phyloP scores from a whole-genome alignment of 2,797 vertebrate species.

The Hylomyscus alleni region DNA sequence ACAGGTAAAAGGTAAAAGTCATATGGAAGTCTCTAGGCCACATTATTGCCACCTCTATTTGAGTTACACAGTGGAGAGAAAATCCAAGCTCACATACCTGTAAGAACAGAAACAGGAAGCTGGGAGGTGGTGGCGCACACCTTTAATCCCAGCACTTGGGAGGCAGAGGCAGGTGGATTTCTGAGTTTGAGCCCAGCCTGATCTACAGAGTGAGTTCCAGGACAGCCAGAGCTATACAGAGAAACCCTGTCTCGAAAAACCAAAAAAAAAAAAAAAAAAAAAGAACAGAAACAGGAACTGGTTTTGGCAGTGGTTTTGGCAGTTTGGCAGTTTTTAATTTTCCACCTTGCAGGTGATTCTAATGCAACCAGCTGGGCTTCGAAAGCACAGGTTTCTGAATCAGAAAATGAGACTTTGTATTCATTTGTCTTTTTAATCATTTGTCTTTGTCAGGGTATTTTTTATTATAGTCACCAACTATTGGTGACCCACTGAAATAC shows the following conservation, averaged over 20 bases:
- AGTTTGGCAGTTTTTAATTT: background rate
- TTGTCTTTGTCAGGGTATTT: background rate
- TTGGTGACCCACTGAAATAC: background rate
- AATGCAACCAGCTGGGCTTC: background rate
- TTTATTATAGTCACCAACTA: slow-evolving; percentile 13
- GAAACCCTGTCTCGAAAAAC: too few species aligned
- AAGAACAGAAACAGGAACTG: background rate
- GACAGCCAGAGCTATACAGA: too few species aligned
- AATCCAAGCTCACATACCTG: rapidly evolving
- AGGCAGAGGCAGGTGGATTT: too few species aligned
- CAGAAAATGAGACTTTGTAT: background rate
- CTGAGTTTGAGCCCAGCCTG: too few species aligned
- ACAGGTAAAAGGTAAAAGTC: background rate
- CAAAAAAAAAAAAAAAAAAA: too few species aligned
- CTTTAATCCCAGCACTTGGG: too few species aligned
- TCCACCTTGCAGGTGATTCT: background rate
- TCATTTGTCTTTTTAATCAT: background rate
- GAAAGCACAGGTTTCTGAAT: background rate
- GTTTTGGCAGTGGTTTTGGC: rapidly evolving
- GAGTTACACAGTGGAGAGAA: background rate
- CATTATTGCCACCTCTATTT: background rate
- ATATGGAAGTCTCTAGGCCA: background rate
- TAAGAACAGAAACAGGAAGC: background rate
- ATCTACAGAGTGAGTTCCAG: too few species aligned
- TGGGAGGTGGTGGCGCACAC: too few species aligned